phyloP scores from a whole-genome alignment of 2,888 invertebrate genomes.

The Byasa hedistus region DNA sequence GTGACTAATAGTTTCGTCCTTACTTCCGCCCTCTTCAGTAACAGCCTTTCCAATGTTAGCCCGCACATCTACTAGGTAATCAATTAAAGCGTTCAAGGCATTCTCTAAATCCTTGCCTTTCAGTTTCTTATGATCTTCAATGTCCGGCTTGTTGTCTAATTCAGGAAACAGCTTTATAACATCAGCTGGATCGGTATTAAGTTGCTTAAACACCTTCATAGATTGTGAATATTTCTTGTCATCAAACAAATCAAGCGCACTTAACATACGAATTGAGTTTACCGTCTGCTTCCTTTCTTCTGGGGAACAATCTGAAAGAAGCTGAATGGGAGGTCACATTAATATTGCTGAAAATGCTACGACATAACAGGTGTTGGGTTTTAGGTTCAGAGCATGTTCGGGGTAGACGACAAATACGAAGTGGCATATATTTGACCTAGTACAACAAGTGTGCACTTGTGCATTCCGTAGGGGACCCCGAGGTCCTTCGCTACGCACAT shows the following conservation, averaged over 20 bases:
- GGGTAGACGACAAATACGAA: too few species aligned
- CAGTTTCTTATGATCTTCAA: constrained; percentile 71
- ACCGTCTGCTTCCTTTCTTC: constrained; percentile 90
- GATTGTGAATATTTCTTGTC: constrained; percentile 93
- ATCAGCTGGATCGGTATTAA: constrained; percentile 96
- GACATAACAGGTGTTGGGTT: too few species aligned
- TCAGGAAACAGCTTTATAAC: constrained; percentile 97
- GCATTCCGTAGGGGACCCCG: too few species aligned
- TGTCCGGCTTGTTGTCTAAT: constrained; percentile 80
- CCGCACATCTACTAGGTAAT: constrained; percentile 91
- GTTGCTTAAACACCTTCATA: constrained; percentile 93
- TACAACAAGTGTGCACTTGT: too few species aligned
- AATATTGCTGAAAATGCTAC: neutral
- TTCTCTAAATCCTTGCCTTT: constrained; percentile 92
- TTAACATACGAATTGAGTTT: constrained; percentile 92
- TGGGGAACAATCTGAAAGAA: constrained; percentile 88
- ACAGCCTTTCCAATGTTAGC: constrained; percentile 66
- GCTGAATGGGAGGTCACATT: constrained; percentile 74
- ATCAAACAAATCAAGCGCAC: constrained; percentile 94
- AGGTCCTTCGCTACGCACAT: too few species aligned
- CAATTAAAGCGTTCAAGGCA: constrained; percentile 92
- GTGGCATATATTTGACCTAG: too few species aligned
- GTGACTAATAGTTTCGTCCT: constrained; percentile 42
- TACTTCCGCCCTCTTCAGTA: constrained; percentile 40
- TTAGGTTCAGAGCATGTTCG: too few species aligned